A percentile compares a stretch with the other conserved stretches of the same genome.
Conservation (phyloP, 2,113 vertebrate genomes). For the Hippocampus barbouri region DNA sequence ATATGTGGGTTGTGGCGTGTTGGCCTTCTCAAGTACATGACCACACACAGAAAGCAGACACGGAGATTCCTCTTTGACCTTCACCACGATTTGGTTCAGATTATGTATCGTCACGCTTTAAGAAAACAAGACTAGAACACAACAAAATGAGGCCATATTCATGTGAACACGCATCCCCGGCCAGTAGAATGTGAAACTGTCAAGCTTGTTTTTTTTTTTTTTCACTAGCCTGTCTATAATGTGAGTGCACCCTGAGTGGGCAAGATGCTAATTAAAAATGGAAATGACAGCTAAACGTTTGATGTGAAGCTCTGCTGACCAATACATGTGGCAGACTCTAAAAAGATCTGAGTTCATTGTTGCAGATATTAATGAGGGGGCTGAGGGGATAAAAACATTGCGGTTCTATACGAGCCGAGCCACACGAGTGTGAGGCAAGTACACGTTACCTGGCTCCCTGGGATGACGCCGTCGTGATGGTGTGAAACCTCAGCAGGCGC, state of each 20-base stretch:
- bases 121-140: neutral
- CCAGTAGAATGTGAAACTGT: slow-evolving; percentile 4
- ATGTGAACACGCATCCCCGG: neutral
- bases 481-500: slow-evolving; percentile 28
- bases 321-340: slow-evolving; percentile 17
- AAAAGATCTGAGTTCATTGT: slow-evolving; percentile 5
- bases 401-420: neutral
- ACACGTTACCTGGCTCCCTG: slow-evolving; percentile 55
- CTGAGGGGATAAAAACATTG: neutral
- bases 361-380: no score
- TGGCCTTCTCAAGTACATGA: neutral
- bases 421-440: neutral
- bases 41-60: neutral
- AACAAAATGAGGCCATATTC: neutral
- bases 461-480: slow-evolving; percentile 53
- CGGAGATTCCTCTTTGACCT: no score
- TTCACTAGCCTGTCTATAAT: slow-evolving; percentile 25
- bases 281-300: slow-evolving; percentile 26
- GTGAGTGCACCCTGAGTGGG: slow-evolving; percentile 17
- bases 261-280: slow-evolving; percentile 41
- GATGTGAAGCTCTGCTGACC: slow-evolving; percentile 4
- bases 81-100: neutral
- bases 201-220: slow-evolving; percentile 30
- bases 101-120: neutral
- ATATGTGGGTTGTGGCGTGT: neutral